These are phyloP conservation scores for Teleiodes luculella DNA, from an alignment of 2,888 invertebrate genomes.

Conservation along the genomic window DNA sequence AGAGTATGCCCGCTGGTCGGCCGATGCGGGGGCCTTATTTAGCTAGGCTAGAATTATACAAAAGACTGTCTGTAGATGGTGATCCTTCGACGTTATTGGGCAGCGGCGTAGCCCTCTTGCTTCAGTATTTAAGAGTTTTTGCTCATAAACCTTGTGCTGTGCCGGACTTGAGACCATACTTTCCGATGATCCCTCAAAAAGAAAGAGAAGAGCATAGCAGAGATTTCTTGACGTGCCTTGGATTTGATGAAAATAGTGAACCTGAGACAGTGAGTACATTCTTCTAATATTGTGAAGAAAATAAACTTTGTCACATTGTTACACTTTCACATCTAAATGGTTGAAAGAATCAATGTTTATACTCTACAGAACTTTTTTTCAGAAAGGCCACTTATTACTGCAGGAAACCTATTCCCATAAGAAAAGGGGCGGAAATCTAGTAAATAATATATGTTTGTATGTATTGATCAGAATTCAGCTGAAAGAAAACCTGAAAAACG, in stretches of 20 bases:
- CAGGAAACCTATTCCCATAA: too few species aligned
- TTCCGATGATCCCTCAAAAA: conserved; percentile 82
- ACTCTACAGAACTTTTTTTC: too few species aligned
- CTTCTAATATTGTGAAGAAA: too few species aligned
- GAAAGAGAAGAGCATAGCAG: conserved; percentile 79
- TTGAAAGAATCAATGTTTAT: too few species aligned
- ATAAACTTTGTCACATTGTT: too few species aligned
- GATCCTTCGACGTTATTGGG: conserved; percentile 78
- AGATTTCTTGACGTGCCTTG: conserved; percentile 81
- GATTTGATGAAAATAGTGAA: conserved; percentile 80
- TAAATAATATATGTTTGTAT: too few species aligned
- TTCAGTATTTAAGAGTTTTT: conserved; percentile 89
- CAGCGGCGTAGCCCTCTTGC: conserved; percentile 82
- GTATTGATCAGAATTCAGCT: too few species aligned
- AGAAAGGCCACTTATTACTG: too few species aligned
- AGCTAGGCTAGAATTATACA: conserved; percentile 88
- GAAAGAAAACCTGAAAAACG: too few species aligned
- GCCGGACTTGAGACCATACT: conserved; percentile 87
- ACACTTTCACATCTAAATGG: too few species aligned
- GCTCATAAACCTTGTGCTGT: conserved; percentile 93
- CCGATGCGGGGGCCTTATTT: conserved; percentile 88
- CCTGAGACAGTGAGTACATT: conserved; percentile 78
- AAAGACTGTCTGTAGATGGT: conserved; percentile 74
- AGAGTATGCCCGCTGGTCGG: conserved; percentile 66
- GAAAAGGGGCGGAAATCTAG: too few species aligned